A percentile compares a stretch with the other conserved stretches of the same genome.
Conservation (phyloP, 2,888 invertebrate genomes). For the Hirtodrosophila trivittata region DNA sequence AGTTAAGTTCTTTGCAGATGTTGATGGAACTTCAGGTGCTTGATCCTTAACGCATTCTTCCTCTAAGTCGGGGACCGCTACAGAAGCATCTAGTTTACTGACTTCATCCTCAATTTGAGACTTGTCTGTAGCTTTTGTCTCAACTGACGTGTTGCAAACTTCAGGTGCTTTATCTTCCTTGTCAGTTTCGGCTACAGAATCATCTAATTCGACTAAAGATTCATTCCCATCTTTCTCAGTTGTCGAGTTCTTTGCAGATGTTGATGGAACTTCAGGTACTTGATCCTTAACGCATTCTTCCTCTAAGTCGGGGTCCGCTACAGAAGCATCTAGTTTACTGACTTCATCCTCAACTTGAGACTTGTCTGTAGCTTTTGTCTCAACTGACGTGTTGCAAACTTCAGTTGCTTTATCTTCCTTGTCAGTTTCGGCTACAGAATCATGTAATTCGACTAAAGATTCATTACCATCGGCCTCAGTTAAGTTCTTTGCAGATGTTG, state of each 20-base stretch:
- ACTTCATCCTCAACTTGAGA: no score
- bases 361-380: neutral
- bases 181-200: neutral
- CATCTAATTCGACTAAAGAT: neutral
- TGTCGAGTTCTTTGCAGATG: neutral
- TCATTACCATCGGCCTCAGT: neutral
- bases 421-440: slow-evolving; percentile 3
- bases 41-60: no score
- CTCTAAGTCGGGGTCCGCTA: no score
- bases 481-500: slow-evolving; percentile 3
- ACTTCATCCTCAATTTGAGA: no score
- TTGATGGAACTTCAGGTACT: neutral
- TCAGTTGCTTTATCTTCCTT: neutral
- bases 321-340: no score
- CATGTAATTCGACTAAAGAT: slow-evolving; percentile 1
- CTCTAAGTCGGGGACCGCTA: no score
- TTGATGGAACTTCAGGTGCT: neutral
- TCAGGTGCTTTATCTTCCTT: neutral
- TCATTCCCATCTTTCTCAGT: neutral
- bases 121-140: no score
- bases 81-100: no score
- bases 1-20: neutral
- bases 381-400: neutral
- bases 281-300: no score
- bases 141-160: no score